Conservation (phyloP, 2,888 invertebrate genomes). For the Cryptophagus acutangulus region DNA sequence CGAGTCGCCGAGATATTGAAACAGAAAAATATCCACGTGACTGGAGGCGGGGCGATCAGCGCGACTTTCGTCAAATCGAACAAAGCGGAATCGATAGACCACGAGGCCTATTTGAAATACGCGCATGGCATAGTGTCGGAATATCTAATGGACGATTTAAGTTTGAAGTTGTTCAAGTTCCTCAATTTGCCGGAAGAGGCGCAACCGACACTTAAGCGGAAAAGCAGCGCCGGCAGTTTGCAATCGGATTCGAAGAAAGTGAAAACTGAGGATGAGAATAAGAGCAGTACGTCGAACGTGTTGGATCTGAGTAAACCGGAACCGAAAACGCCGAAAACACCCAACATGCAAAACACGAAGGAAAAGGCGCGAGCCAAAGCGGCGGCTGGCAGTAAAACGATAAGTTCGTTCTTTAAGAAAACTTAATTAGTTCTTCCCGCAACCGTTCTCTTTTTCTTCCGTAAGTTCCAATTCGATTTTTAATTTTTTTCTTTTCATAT, state of each 20-base stretch:
- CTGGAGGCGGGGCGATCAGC: slow-evolving; percentile 66
- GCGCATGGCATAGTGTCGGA: slow-evolving; percentile 76
- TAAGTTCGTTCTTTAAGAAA: slow-evolving; percentile 74
- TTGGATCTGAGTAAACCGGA: slow-evolving; percentile 48
- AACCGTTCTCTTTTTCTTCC: too few relatives aligned
- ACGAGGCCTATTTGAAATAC: slow-evolving; percentile 62
- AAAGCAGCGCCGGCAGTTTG: slow-evolving; percentile 30
- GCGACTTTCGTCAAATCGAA: slow-evolving; percentile 64
- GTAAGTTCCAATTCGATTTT: too few relatives aligned
- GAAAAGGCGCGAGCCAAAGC: slow-evolving; percentile 73
- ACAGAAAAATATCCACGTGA: slow-evolving; percentile 68
- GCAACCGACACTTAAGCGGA: slow-evolving; percentile 53
- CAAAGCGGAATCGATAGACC: slow-evolving; percentile 52
- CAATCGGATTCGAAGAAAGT: slow-evolving; percentile 47
- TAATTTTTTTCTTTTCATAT: too few relatives aligned
- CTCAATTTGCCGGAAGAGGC: slow-evolving; percentile 61
- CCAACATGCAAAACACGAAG: slow-evolving; percentile 60
- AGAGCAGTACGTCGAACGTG: slow-evolving; percentile 45
- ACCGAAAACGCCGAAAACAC: slow-evolving; percentile 46
- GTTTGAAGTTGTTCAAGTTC: slow-evolving; percentile 58
- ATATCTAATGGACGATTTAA: slow-evolving; percentile 67
- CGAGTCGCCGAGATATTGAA: slow-evolving; percentile 60
- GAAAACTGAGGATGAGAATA: slow-evolving; percentile 43
- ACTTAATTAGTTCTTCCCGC: slow-evolving; percentile 36
- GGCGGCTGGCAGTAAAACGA: slow-evolving; percentile 73